A percentile compares a stretch with the other conserved stretches of the same genome.
Evolutionary conservation across 2,888 invertebrate species (phyloP).

Genomic region (Mamestra brassicae): DNA sequence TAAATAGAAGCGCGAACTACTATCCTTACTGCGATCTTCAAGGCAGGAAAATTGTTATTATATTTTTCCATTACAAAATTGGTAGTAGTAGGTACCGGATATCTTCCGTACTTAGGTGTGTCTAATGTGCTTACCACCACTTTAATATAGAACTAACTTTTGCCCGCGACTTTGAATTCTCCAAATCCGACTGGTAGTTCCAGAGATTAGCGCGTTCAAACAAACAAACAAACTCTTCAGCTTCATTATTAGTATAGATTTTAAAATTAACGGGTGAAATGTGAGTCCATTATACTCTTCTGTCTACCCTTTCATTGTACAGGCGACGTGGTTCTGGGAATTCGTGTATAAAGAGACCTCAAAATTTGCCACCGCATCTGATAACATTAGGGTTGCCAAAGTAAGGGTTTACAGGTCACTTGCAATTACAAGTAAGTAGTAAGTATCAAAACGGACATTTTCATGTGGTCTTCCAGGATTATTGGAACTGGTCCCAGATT

Average conservation of each 20-base stretch:
- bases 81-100: neutral
- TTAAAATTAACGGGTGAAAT: neutral
- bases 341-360: neutral
- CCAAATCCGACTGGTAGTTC: too few relatives aligned
- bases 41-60: neutral
- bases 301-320: neutral
- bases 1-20: neutral
- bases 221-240: too few relatives aligned
- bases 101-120: neutral
- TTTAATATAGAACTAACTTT: too few relatives aligned
- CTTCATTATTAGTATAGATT: neutral
- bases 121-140: neutral
- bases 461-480: neutral
- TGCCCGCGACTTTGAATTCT: too few relatives aligned
- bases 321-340: neutral
- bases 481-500: neutral
- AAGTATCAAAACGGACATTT: neutral
- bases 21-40: neutral
- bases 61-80: constrained; percentile 35
- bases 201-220: too few relatives aligned
- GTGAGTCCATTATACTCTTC: neutral
- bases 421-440: too few relatives aligned
- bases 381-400: constrained; percentile 10
- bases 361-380: neutral
- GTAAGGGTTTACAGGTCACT: neutral